A percentile compares a stretch with the other conserved stretches of the same genome.
phyloP scores from a whole-genome alignment of 2,797 vertebrate species.

The Liasis olivaceus region DNA sequence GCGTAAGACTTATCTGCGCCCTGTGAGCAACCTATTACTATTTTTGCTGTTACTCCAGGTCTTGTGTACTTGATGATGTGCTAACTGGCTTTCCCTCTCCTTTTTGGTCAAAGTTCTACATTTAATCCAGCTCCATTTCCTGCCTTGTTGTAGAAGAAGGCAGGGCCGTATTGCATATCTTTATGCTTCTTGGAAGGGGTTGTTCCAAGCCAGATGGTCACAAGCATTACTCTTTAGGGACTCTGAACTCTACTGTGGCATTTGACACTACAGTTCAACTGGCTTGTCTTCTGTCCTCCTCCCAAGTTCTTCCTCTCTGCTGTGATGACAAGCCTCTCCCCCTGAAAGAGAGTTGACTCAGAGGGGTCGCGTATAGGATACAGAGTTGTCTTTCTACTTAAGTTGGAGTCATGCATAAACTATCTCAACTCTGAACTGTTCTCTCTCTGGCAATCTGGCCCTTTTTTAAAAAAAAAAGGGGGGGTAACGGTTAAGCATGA shows the following conservation, averaged over 20 bases:
- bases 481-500: conserved; percentile 7
- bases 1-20: conserved; percentile 53
- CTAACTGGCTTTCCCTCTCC: conserved; percentile 66
- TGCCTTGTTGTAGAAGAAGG: conserved; percentile 66
- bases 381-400: not conserved
- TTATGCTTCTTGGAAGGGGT: conserved; percentile 61
- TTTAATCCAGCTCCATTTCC: conserved; percentile 66
- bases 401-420: not conserved
- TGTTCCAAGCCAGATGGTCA: conserved; percentile 57
- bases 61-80: conserved; percentile 67
- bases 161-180: conserved; percentile 70
- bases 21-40: conserved; percentile 58
- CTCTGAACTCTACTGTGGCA: conserved; percentile 71
- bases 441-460: not conserved
- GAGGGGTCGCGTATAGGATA: not conserved
- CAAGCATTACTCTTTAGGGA: conserved; percentile 64
- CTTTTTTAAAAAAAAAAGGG: conserved; percentile 12
- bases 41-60: conserved; percentile 49
- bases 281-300: not conserved
- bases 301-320: conserved; percentile 20
- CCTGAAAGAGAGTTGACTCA: not conserved
- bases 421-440: not conserved
- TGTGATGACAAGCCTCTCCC: not conserved
- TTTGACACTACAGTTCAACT: conserved; percentile 64
- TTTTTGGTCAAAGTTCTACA: conserved; percentile 59